Percentiles rank a stretch among this genome's conserved stretches.
These are phyloP conservation scores for Ianthella basta DNA, from an alignment of 37 sponge, comb jelly and placozoan species.

Conservation along the genomic window DNA sequence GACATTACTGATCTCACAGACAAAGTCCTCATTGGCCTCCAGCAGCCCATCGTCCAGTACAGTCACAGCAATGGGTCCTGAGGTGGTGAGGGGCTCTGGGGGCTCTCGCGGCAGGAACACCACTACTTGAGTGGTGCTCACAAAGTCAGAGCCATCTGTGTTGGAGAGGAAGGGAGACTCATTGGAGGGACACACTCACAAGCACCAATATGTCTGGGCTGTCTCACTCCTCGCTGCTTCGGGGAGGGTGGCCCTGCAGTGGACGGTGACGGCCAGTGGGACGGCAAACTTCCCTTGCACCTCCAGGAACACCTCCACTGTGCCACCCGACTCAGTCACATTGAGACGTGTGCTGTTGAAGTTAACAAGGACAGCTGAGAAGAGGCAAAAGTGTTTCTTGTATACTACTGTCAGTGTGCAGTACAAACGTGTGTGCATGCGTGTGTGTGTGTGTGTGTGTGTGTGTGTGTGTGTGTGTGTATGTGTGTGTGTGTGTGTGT, in stretches of 20 bases:
- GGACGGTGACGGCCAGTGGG: neutral
- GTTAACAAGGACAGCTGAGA: neutral
- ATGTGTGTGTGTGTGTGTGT: too few species aligned
- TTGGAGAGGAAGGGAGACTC: neutral
- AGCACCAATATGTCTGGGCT: too few species aligned
- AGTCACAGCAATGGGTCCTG: neutral
- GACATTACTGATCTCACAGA: neutral
- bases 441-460: too few species aligned
- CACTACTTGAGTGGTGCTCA: neutral
- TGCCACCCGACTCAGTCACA: neutral
- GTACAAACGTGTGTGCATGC: too few species aligned
- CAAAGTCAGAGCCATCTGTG: conserved; percentile 24
- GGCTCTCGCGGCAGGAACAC: neutral
- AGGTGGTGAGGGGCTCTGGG: neutral
- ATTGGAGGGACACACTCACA: neutral
- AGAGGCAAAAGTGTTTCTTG: too few species aligned
- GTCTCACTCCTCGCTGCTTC: too few species aligned
- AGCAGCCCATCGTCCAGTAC: neutral
- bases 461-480: too few species aligned
- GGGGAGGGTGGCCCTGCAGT: neutral
- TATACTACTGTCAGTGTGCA: too few species aligned
- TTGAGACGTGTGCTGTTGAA: neutral
- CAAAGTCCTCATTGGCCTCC: neutral
- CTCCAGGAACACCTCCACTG: neutral
- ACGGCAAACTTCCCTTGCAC: neutral